These are phyloP conservation scores for Palloptera scutellata DNA, from an alignment of 2,888 invertebrate species.

Conservation along the genomic window DNA sequence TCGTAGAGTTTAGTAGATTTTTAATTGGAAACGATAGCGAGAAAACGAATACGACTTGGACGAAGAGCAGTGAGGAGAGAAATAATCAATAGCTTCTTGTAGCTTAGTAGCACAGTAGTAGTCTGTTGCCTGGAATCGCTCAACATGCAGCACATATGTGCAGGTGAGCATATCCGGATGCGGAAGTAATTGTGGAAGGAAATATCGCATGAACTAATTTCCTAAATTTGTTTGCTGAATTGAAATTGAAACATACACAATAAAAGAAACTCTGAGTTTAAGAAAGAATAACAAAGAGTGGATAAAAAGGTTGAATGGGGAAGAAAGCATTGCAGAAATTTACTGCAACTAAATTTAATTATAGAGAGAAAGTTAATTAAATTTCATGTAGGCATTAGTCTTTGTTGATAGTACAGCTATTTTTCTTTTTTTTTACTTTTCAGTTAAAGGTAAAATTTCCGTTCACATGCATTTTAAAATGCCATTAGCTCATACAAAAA, in stretches of 20 bases:
- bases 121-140: background rate
- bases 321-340: background rate
- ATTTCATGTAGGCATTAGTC: slow-evolving; percentile 9
- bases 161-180: background rate
- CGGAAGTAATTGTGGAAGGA: slow-evolving; percentile 5
- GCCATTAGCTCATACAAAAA: no score
- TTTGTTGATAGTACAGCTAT: slow-evolving; percentile 15
- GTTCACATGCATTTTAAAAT: slow-evolving; percentile 28
- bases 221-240: slow-evolving; percentile 43
- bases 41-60: background rate
- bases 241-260: slow-evolving; percentile 15
- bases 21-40: slow-evolving; percentile 43
- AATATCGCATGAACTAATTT: slow-evolving; percentile 42
- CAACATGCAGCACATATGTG: background rate
- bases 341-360: slow-evolving; percentile 9
- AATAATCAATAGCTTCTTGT: background rate
- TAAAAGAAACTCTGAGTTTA: slow-evolving; percentile 1
- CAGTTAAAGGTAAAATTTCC: slow-evolving; percentile 29
- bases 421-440: slow-evolving; percentile 28
- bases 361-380: slow-evolving; percentile 22
- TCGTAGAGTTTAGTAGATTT: slow-evolving; percentile 41
- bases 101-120: background rate
- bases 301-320: no score
- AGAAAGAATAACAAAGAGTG: slow-evolving; percentile 18
- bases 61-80: background rate